Base-by-base conservation (phyloP, 2,797 vertebrate genomes). In the Rhabdophis nuchalis region DNA sequence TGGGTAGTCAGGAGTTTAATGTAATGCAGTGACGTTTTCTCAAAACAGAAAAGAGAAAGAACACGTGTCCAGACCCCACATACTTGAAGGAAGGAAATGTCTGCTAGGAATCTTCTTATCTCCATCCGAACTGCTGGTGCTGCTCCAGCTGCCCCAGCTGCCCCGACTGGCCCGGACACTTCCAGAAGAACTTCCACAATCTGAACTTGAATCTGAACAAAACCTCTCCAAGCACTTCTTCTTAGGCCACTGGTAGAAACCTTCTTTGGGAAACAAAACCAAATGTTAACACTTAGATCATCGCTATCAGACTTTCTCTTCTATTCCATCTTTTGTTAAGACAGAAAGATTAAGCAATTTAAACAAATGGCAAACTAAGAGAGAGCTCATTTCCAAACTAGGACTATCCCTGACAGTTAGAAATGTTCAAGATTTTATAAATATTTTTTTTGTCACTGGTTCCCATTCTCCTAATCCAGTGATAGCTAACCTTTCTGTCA, bases 81-180 rank as follows among this genome's bases (percentile, higher is more conserved):
- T 96, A 98, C 98, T 96, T 0, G 96, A 95, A 5, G 94, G 97
- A 94, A 97, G 97, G 96, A 98, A 98, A 95, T 96, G 97, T 46
- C 97, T 97, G 90, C 96, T 96, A 89, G 97, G 95, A 77, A 93
- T 96, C 41, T 99, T 99, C 96, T 98, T 98, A 94, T 99, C 99
- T 57, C 99, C 99, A 0, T 99, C 99, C 0, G 98, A 97, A 96
- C 99, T 99, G 96, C 99, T 99, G 88, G 98, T 97, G 85, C 99
- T 99, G 97, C 99, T 99, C 98, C 99, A 99, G 97, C 99, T 99
- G 72, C 99, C 99, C 99, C 99, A 99, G 97, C 99, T 99, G 46
- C 98, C 99, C 50, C 99, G 97, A 97, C 99, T 99, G 95, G 98
- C 98, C 64, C 99, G 98, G 93, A 99, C 99, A 0, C 99, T 99